These are phyloP conservation scores for Epirrhoe tristata DNA, from an alignment of 2,888 invertebrate genomes.

Conservation along the genomic window DNA sequence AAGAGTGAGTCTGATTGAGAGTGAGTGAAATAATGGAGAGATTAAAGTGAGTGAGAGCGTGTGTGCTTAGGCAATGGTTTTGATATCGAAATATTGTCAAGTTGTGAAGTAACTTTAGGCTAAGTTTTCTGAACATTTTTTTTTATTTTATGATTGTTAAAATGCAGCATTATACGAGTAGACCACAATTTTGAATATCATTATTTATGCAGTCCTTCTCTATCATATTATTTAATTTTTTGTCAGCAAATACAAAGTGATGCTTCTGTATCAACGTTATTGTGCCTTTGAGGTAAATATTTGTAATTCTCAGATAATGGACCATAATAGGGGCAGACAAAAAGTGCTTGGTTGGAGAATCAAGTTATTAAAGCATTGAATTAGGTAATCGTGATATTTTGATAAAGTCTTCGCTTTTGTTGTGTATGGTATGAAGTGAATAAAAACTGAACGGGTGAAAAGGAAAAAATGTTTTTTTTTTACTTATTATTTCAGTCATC, in stretches of 20 bases:
- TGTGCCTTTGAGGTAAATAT: constrained; percentile 19
- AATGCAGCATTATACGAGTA: too few relatives aligned
- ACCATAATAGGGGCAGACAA: constrained; percentile 26
- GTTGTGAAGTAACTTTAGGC: too few relatives aligned
- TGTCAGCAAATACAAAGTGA: neutral
- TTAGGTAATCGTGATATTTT: constrained; percentile 19
- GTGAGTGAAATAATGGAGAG: too few relatives aligned
- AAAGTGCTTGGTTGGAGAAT: constrained; percentile 17
- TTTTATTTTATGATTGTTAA: too few relatives aligned
- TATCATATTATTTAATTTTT: neutral
- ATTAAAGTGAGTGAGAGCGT: too few relatives aligned
- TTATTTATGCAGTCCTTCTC: too few relatives aligned
- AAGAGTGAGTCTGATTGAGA: too few relatives aligned
- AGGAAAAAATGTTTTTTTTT: neutral
- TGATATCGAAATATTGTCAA: too few relatives aligned
- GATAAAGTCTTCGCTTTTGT: constrained; percentile 16
- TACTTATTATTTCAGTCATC: neutral
- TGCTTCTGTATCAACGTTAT: constrained; percentile 11
- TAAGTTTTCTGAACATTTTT: too few relatives aligned
- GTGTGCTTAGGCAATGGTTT: too few relatives aligned
- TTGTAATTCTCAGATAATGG: constrained; percentile 25
- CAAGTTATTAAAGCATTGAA: constrained; percentile 14
- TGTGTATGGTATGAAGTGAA: neutral
- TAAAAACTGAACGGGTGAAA: neutral
- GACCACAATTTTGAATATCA: too few relatives aligned